phyloP scores from a whole-genome alignment of 2,113 vertebrate species.

The Aphyosemion australe region DNA sequence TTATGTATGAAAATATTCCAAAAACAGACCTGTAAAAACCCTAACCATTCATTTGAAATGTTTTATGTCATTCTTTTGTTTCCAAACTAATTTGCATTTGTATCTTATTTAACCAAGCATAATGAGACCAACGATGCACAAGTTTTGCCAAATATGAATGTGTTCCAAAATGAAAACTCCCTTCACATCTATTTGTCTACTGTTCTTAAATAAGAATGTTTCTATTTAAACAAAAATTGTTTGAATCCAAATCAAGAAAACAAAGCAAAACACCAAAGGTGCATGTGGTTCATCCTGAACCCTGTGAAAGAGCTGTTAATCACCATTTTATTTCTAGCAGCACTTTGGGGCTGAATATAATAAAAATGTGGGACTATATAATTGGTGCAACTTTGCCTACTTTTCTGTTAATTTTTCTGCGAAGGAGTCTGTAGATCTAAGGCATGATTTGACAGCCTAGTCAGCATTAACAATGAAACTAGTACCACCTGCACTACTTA shows the following conservation, averaged over 20 bases:
- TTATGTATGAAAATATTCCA: too few relatives aligned
- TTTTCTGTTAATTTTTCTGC: background rate
- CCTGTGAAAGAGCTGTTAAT: background rate
- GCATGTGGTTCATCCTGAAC: background rate
- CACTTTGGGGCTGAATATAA: background rate
- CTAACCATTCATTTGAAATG: background rate
- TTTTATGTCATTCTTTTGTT: background rate
- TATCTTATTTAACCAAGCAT: background rate
- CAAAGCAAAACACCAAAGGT: background rate
- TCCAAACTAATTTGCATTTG: background rate
- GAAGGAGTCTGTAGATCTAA: background rate
- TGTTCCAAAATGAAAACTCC: background rate
- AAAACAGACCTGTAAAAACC: background rate
- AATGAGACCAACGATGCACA: background rate
- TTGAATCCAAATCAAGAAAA: background rate
- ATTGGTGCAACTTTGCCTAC: background rate
- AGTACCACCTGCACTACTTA: slow-evolving; percentile 15
- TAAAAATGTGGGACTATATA: background rate
- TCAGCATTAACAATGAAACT: background rate
- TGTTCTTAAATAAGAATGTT: slow-evolving; percentile 1
- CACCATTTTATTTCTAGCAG: background rate
- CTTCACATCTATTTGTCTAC: background rate
- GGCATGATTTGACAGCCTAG: background rate
- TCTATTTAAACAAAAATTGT: background rate
- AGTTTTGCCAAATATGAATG: background rate